Evolutionary conservation across 2,113 vertebrate genomes (phyloP).

Genomic region (Anas platyrhynchos): DNA sequence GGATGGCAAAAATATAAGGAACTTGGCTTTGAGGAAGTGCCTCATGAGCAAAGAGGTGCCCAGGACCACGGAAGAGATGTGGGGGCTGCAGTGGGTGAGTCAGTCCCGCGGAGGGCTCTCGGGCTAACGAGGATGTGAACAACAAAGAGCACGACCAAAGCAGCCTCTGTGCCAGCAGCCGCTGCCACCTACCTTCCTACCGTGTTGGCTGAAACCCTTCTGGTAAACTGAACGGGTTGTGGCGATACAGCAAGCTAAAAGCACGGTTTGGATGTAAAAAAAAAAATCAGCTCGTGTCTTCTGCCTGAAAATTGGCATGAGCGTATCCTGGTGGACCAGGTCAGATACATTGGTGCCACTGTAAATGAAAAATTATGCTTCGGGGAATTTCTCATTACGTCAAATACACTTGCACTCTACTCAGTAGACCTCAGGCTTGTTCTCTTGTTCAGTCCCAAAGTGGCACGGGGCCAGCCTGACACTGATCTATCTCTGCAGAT

Average conservation of each 20-base stretch:
- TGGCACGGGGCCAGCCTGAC: background rate
- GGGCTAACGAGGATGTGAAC: accelerated
- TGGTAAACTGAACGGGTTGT: accelerated
- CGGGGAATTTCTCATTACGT: background rate
- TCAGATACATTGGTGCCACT: background rate
- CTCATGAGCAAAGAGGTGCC: background rate
- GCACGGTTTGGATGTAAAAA: background rate
- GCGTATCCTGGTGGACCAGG: background rate
- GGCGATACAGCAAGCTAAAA: background rate
- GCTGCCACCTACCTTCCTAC: background rate
- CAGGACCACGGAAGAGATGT: background rate
- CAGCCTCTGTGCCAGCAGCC: background rate
- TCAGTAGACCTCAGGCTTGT: background rate
- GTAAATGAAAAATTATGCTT: background rate
- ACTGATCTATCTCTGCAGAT: background rate
- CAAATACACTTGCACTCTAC: background rate
- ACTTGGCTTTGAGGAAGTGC: background rate
- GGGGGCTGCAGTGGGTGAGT: background rate
- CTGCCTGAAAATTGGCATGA: background rate
- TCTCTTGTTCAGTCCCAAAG: background rate
- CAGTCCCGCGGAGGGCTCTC: background rate
- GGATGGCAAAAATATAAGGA: background rate
- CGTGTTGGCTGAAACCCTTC: accelerated
- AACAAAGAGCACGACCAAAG: background rate
- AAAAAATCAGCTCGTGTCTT: background rate